Conservation (phyloP, 2,888 invertebrate genomes). For the Drosophila limbata region DNA sequence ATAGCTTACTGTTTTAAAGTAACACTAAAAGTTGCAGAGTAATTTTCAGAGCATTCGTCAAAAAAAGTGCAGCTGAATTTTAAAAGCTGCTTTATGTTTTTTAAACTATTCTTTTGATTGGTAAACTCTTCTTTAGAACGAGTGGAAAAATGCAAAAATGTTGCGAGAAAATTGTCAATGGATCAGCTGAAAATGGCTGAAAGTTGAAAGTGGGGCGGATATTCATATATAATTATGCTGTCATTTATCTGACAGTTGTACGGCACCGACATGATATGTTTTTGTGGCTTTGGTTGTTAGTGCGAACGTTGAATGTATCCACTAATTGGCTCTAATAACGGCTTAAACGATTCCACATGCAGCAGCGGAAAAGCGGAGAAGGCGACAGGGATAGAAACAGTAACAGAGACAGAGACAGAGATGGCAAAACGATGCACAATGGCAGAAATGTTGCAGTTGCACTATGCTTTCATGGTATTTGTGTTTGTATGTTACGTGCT, state of each 20-base stretch:
- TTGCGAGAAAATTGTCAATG: neutral
- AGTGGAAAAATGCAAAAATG: neutral
- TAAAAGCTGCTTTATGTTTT: neutral
- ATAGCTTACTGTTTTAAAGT: too few species aligned
- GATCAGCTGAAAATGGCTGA: neutral
- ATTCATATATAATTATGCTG: conserved; percentile 9
- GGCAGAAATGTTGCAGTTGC: conserved; percentile 4
- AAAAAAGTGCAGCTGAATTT: neutral
- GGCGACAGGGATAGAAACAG: too few species aligned
- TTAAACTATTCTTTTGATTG: neutral
- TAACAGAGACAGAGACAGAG: neutral
- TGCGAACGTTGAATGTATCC: conserved; percentile 1
- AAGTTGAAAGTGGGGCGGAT: too few species aligned
- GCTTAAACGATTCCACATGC: conserved; percentile 13
- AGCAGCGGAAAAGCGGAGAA: neutral
- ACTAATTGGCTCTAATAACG: conserved; percentile 28
- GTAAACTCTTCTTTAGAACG: neutral
- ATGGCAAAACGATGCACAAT: conserved; percentile 7
- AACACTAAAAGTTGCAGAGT: too few species aligned
- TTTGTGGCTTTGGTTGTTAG: conserved; percentile 6
- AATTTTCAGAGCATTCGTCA: too few species aligned
- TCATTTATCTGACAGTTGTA: conserved; percentile 14
- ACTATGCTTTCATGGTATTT: neutral
- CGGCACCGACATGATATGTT: conserved; percentile 9
- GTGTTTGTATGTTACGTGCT: neutral